These are phyloP conservation scores for Hydraecia micacea DNA, from an alignment of 2,888 invertebrate species.

Conservation along the genomic window DNA sequence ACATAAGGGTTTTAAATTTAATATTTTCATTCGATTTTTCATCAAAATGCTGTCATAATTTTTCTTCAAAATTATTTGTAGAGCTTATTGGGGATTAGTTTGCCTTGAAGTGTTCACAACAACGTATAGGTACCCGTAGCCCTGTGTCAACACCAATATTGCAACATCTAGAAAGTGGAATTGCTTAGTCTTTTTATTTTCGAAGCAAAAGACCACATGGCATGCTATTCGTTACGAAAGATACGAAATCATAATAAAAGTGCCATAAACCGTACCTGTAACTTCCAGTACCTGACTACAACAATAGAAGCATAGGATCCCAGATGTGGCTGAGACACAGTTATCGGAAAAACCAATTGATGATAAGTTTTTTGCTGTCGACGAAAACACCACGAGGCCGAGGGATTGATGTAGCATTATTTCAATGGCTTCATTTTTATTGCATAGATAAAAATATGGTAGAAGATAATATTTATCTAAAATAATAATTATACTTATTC, in stretches of 20 bases:
- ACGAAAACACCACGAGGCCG: constrained; percentile 56
- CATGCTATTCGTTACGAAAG: neutral
- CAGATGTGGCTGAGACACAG: constrained; percentile 46
- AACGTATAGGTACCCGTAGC: neutral
- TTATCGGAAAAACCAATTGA: constrained; percentile 33
- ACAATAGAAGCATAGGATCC: constrained; percentile 43
- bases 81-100: neutral
- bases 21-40: neutral
- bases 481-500: neutral
- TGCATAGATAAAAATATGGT: neutral
- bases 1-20: too few species aligned
- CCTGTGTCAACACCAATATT: neutral
- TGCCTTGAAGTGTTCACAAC: neutral
- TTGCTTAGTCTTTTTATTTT: neutral
- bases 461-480: neutral
- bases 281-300: constrained; percentile 45
- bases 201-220: neutral
- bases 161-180: neutral
- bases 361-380: constrained; percentile 37
- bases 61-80: neutral
- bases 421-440: constrained; percentile 3
- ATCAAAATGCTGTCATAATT: neutral
- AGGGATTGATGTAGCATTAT: neutral
- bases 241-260: constrained; percentile 16
- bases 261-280: constrained; percentile 29